These are phyloP conservation scores for Dioctria rufipes DNA, from an alignment of 2,888 invertebrate genomes.

Conservation along the genomic window DNA sequence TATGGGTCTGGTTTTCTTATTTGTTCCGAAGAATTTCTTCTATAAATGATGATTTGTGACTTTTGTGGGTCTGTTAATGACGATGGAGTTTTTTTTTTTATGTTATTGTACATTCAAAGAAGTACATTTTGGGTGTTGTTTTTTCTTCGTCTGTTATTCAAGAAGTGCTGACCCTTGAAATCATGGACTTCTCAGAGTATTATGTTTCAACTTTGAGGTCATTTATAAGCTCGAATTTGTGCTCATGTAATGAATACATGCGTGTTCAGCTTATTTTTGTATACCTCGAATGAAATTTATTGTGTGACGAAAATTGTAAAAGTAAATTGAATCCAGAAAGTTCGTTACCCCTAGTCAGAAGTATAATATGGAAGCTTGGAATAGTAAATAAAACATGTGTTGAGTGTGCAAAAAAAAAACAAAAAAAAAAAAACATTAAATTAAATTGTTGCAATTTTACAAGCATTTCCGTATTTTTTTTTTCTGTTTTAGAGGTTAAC, in stretches of 20 bases:
- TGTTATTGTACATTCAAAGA: neutral
- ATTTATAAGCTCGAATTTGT: neutral
- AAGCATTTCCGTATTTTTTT: no score
- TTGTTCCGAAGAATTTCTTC: neutral
- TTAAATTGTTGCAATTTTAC: no score
- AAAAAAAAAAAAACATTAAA: no score
- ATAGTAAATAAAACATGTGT: neutral
- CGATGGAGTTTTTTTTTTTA: neutral
- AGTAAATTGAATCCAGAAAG: neutral
- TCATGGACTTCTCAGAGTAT: neutral
- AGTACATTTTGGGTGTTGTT: neutral
- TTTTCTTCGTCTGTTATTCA: neutral
- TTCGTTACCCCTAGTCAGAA: neutral
- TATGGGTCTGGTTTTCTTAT: neutral
- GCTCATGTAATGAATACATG: neutral
- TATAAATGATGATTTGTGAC: neutral
- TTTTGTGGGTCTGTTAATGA: slow-evolving; percentile 3
- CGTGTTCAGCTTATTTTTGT: slow-evolving; percentile 1
- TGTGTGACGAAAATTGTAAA: neutral
- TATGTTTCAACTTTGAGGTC: slow-evolving; percentile 8
- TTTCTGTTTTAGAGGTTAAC: no score
- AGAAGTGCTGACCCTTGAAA: slow-evolving; percentile 3
- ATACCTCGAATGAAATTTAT: neutral
- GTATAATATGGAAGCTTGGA: neutral
- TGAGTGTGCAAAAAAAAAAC: no score